Conservation (phyloP, 2,113 vertebrate species). For the Nicator chloris region DNA sequence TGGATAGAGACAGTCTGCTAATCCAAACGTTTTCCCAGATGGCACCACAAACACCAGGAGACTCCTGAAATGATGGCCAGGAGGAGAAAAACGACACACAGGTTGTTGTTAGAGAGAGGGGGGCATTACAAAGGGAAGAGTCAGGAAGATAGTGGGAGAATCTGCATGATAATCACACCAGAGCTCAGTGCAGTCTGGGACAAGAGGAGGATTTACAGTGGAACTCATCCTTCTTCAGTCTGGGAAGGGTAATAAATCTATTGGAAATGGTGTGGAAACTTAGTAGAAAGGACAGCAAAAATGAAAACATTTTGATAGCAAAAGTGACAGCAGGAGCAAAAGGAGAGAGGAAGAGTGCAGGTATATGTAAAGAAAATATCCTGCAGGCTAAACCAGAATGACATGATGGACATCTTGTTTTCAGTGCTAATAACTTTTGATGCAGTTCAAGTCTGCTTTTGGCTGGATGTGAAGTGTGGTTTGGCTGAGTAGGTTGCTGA, state of each 20-base stretch:
- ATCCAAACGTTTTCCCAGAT: conserved; percentile 4
- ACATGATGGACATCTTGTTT: not conserved
- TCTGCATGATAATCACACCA: not conserved
- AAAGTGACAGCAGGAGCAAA: not conserved
- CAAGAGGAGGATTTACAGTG: not conserved
- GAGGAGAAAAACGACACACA: not conserved
- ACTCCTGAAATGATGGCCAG: not conserved
- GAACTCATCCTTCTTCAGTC: not conserved
- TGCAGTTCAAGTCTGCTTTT: not conserved
- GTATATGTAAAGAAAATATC: not conserved
- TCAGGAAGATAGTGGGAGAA: not conserved
- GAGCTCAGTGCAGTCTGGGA: not conserved
- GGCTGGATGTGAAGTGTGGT: not conserved
- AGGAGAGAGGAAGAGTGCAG: not conserved
- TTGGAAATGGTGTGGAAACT: not conserved
- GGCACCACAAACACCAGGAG: not conserved
- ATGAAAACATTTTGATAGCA: not conserved
- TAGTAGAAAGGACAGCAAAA: not conserved
- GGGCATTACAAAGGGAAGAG: not conserved
- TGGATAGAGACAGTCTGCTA: not conserved
- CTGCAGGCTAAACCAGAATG: not conserved
- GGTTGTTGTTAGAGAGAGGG: not conserved
- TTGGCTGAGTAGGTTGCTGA: not conserved
- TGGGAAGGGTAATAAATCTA: not conserved
- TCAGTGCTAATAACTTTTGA: not conserved